Conservation (phyloP, 2,888 invertebrate species). For the Saturnia japonica region DNA sequence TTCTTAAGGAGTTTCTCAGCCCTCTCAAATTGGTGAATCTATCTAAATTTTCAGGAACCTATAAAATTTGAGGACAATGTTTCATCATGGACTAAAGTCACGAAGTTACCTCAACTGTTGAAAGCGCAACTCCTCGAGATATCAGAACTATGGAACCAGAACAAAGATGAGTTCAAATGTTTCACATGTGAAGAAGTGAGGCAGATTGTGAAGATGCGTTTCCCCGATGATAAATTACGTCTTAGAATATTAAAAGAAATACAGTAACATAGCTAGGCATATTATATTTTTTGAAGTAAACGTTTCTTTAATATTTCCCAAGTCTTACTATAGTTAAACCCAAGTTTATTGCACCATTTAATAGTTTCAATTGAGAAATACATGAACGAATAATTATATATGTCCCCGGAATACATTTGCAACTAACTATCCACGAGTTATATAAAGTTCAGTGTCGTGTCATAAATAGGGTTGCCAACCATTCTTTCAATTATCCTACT, state of each 20-base stretch:
- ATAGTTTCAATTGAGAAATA: no score
- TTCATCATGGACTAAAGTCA: constrained; percentile 64
- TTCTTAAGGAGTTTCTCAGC: no score
- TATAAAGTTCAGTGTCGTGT: no score
- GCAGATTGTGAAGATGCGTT: constrained; percentile 71
- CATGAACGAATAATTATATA: no score
- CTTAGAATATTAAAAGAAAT: constrained; percentile 73
- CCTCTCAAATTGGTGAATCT: not conserved
- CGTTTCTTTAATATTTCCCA: not conserved
- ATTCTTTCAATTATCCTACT: no score
- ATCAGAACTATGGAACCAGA: constrained; percentile 58
- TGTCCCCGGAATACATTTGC: no score
- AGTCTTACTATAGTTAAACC: not conserved
- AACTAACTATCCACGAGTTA: no score
- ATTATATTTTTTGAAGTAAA: not conserved
- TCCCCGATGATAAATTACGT: constrained; percentile 70
- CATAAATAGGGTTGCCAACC: no score
- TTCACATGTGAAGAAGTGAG: constrained; percentile 72
- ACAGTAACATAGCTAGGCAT: constrained; percentile 44
- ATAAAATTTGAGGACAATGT: constrained; percentile 59
- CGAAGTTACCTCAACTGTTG: constrained; percentile 58
- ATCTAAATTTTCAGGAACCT: constrained; percentile 49
- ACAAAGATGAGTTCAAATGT: constrained; percentile 44
- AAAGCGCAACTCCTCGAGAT: constrained; percentile 69
- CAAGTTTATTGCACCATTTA: no score